Base-by-base conservation (phyloP, 64 coral and sea anemone species). In the Montipora cactus region DNA sequence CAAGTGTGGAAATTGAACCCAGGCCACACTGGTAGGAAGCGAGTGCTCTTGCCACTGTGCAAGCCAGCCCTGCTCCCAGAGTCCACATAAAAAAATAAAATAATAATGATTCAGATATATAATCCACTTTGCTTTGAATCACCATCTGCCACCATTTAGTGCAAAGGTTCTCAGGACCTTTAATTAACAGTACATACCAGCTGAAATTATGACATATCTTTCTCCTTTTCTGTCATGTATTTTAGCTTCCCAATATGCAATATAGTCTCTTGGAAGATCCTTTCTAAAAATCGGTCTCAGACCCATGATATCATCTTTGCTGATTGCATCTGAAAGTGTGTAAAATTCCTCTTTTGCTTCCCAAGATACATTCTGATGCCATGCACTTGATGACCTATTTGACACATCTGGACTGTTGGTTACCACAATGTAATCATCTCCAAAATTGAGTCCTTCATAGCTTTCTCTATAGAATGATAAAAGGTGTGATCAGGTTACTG, bases 191-290 rank as follows among this genome's bases (percentile, higher is more conserved):
- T 10, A 70, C 89, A 49, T 77, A 97, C 95, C 95, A 77, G 95
- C 95, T 62, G 95, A 97, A 46, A 97, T 94, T n/a, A 97, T 97
- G 13, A 97, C 92, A 72, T 97, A 97, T 69, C 89, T 94, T 66
- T 94, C 95, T 18, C 95, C 95, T 11, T 55, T 94, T 75, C 84
- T 97, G 16, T 81, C 83, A 78, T 89, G 67, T 9, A 97, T 5
- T 79, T 94, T 97, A 3, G 94, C 81, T 47, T 97, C 95, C 95
- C 95, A 97, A 68, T 97, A 97, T 2, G 95, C 95, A 51, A 97
- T 94, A 28, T 94, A 97, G 47, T 83, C 59, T 49, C 49, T 16
- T 8, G 95, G 95, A 72, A 97, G 89, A 87, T 97, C 95, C 49
- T 97, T 97, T 28, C 95, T 88, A 62, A 91, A 97, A 12, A 97